These are phyloP conservation scores for Saturnia japonica DNA, from an alignment of 2,888 invertebrate genomes.

Conservation along the genomic window DNA sequence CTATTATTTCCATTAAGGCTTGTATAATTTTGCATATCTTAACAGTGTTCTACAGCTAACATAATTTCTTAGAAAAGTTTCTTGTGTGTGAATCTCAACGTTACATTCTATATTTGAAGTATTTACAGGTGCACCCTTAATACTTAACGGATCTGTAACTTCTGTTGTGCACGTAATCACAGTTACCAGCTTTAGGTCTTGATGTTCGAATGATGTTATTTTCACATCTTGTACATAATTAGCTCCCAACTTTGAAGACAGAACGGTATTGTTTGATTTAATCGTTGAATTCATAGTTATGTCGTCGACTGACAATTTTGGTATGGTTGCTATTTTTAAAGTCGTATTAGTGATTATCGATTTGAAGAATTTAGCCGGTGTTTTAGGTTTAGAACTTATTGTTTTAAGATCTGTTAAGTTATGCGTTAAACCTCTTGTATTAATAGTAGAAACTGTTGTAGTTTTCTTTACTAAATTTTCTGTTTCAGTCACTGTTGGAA, in stretches of 20 bases:
- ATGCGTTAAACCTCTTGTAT: conserved; percentile 16
- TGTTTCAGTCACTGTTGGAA: not conserved
- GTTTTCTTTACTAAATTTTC: conserved; percentile 14
- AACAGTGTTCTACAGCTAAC: conserved; percentile 61
- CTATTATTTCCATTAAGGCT: conserved; percentile 39
- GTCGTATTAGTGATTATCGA: not conserved
- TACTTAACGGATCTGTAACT: conserved; percentile 55
- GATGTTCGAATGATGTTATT: not conserved
- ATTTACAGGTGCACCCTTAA: conserved; percentile 55
- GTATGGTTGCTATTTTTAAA: not conserved
- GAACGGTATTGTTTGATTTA: conserved; percentile 27
- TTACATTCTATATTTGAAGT: conserved; percentile 53
- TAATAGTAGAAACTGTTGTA: conserved; percentile 21
- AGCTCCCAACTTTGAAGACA: not conserved
- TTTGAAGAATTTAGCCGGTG: not conserved
- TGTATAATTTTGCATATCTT: conserved; percentile 61
- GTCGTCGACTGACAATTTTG: not conserved
- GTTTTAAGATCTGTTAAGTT: not conserved
- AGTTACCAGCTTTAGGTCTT: conserved; percentile 30
- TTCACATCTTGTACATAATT: conserved; percentile 4
- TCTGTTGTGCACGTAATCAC: conserved; percentile 42
- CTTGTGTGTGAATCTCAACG: conserved; percentile 60
- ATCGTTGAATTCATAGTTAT: conserved; percentile 18
- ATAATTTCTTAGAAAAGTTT: conserved; percentile 45
- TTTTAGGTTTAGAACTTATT: not conserved